phyloP scores from a whole-genome alignment of 2,113 vertebrate species.

The Rostratula benghalensis region DNA sequence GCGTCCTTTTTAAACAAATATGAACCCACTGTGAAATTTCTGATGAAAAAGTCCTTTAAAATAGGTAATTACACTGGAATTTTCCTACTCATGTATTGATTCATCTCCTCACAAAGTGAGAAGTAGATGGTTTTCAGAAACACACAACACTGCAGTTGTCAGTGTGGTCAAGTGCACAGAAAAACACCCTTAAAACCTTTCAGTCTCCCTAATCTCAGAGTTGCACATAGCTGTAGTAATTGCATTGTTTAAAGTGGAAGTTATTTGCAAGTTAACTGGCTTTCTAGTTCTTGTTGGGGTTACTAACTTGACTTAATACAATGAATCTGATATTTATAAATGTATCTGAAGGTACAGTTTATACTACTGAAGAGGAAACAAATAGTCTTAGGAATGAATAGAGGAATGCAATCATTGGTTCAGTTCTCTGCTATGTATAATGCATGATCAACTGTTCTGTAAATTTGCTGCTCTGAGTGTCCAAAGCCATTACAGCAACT shows the following conservation, averaged over 20 bases:
- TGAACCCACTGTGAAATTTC: not conserved
- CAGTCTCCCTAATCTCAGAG: not conserved
- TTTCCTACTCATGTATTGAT: not conserved
- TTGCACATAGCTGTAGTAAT: not conserved
- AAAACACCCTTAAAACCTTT: not conserved
- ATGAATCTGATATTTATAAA: not conserved
- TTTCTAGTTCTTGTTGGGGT: not conserved
- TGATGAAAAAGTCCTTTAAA: not conserved
- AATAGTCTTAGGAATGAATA: not conserved
- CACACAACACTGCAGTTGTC: not conserved
- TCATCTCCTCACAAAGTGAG: not conserved
- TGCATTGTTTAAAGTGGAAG: not conserved
- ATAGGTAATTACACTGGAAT: not conserved
- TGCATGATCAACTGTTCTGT: slow-evolving; percentile 84
- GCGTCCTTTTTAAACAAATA: not conserved
- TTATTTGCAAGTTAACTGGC: not conserved
- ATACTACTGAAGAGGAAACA: not conserved
- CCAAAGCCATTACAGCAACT: not conserved
- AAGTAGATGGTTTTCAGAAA: not conserved
- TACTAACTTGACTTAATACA: not conserved
- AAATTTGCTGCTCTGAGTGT: slow-evolving; percentile 53
- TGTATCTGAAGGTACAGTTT: not conserved
- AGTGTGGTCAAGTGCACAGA: not conserved
- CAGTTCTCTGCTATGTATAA: slow-evolving; percentile 79
- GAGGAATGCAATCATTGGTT: slow-evolving; percentile 83